Evolutionary conservation across 2,888 invertebrate genomes (phyloP), one percentile per base, ranked within the genome.

Genomic region (Volucella inflata): DNA sequence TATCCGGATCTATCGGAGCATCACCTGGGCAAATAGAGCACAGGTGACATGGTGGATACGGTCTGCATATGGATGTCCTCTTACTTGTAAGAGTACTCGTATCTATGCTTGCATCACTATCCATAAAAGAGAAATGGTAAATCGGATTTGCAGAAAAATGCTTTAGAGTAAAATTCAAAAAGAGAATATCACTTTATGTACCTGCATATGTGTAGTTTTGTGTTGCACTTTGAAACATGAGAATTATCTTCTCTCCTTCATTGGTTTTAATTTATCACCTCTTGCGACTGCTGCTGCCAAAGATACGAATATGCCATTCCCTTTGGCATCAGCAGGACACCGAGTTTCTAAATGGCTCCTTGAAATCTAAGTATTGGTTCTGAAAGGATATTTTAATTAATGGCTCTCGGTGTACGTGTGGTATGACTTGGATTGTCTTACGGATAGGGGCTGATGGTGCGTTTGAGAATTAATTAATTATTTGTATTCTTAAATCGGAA

Each of bases 231-330:
- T 48, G 6, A 6, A 6, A 6, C 30, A 30, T 30, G 44, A 40
- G 60, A 74, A 74, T 78, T 68, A 83, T 78, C 74, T 65, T 75
- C 70, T 30, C 30, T 30, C 30, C 30, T 30, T 30, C 79, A 84
- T 70, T 70, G 44, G 74, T 75, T 84, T 84, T 79, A 74, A 84
- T 79, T 84, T 84, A 84, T 84, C 70, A 64, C 53, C 50, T 59
- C 46, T 64, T 42, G 38, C 46, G 68, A 44, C 60, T 62, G 30
- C 30, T 30, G 6, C 30, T 30, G 78, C 70, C 57, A 78, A 71
- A 72, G 40, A 48, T 16, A 51, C 16, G 21, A 53, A 30, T 30
- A 53, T 64, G 53, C 46, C 17, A 67, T 74, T 44, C 57, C 42
- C 14, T 21, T 2, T 16, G 30, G 40, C 50, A 62, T 0, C 48